These are phyloP conservation scores for Zelostemma sp. DNA, from an alignment of 1,140 invertebrate genomes.

Conservation along the genomic window DNA sequence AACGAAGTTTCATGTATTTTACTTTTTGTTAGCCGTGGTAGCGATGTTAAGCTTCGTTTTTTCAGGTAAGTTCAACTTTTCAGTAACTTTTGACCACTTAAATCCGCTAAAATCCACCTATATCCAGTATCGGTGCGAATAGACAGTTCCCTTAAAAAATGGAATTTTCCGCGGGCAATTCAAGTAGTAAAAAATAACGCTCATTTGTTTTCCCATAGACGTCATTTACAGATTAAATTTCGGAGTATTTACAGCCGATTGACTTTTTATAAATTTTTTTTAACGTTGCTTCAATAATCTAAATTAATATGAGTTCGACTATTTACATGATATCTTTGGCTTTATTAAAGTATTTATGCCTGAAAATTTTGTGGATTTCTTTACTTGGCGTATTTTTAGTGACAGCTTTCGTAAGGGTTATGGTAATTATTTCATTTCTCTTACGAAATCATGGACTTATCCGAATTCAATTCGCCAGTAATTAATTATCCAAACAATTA, in stretches of 20 bases:
- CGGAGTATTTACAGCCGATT: constrained; percentile 1
- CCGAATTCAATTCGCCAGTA: too few species aligned
- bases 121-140: too few species aligned
- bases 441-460: too few species aligned
- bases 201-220: neutral
- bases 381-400: constrained; percentile 47
- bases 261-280: constrained; percentile 20
- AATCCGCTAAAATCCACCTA: too few species aligned
- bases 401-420: constrained; percentile 41
- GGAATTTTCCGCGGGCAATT: too few species aligned
- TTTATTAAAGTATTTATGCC: constrained; percentile 37
- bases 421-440: constrained; percentile 41
- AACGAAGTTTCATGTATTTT: too few species aligned
- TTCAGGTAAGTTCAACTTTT: too few species aligned
- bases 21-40: too few species aligned
- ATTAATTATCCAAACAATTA: too few species aligned
- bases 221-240: neutral
- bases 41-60: too few species aligned
- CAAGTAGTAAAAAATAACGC: neutral
- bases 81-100: too few species aligned
- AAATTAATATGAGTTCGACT: constrained; percentile 35
- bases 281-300: constrained; percentile 13
- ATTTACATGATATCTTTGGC: constrained; percentile 45
- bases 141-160: too few species aligned
- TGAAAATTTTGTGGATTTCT: constrained; percentile 52